Evolutionary conservation across 2,888 invertebrate species (phyloP).

Genomic region (Ophion ventricosus): DNA sequence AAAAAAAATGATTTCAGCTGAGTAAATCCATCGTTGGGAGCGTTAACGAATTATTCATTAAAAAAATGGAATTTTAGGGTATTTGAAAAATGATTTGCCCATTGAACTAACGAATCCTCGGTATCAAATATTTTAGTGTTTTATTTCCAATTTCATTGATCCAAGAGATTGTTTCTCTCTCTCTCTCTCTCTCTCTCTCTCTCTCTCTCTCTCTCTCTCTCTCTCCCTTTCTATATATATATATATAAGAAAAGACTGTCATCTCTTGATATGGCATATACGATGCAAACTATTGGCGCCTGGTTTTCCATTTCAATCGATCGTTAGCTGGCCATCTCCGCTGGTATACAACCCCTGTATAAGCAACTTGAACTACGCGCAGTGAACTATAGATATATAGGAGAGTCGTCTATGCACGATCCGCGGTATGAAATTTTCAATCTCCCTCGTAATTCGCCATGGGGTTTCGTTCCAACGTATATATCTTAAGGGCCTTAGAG

Average conservation of each 20-base stretch:
- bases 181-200: no score
- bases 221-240: no score
- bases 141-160: no score
- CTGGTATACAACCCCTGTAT: not conserved
- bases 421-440: constrained; percentile 46
- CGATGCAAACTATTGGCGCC: constrained; percentile 46
- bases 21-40: no score
- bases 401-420: constrained; percentile 5
- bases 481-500: not conserved
- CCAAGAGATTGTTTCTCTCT: no score
- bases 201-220: no score
- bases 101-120: no score
- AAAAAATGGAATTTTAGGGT: no score
- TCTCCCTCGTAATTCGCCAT: constrained; percentile 45
- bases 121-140: no score
- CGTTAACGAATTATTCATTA: no score
- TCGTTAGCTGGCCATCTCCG: constrained; percentile 46
- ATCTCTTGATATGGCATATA: constrained; percentile 16
- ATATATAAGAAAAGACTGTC: not conserved
- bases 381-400: constrained; percentile 14
- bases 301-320: constrained; percentile 59
- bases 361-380: not conserved
- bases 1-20: no score
- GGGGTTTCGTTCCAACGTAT: constrained; percentile 1
- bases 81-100: no score